phyloP scores from a whole-genome alignment of 2,113 vertebrate genomes.

The Chiloscyllium plagiosum region DNA sequence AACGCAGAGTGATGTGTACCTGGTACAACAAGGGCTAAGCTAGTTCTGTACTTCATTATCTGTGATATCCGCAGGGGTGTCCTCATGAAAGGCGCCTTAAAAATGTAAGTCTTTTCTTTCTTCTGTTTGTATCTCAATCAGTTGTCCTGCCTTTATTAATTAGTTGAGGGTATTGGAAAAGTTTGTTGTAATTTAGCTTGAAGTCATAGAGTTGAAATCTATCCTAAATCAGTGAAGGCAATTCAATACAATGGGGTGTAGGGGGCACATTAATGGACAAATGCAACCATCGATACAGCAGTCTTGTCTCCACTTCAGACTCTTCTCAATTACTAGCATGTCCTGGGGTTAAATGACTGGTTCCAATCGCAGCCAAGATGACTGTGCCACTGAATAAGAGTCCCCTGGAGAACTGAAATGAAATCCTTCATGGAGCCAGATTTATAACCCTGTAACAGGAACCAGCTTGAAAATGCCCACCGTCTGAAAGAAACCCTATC shows the following conservation, averaged over 20 bases:
- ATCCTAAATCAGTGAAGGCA: background rate
- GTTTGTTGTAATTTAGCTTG: background rate
- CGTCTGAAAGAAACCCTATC: slow-evolving; percentile 5
- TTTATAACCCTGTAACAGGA: slow-evolving; percentile 8
- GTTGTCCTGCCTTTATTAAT: background rate
- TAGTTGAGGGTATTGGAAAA: background rate
- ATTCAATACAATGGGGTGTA: background rate
- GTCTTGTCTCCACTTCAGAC: background rate
- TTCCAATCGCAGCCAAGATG: background rate
- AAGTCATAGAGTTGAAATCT: background rate
- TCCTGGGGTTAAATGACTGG: background rate
- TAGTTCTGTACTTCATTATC: background rate
- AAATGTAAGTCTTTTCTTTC: background rate
- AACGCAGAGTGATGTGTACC: background rate
- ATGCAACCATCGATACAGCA: background rate
- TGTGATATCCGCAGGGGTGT: background rate
- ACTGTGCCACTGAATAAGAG: background rate
- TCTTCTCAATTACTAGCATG: background rate
- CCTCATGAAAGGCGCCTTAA: background rate
- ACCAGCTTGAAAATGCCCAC: slow-evolving; percentile 24
- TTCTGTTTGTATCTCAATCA: background rate
- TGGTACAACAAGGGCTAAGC: background rate
- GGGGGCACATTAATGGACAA: background rate
- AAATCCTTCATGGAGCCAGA: slow-evolving; percentile 21
- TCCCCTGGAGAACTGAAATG: slow-evolving; percentile 23